Evolutionary conservation across 2,888 invertebrate genomes (phyloP).

Genomic region (Tridacna crocea): DNA sequence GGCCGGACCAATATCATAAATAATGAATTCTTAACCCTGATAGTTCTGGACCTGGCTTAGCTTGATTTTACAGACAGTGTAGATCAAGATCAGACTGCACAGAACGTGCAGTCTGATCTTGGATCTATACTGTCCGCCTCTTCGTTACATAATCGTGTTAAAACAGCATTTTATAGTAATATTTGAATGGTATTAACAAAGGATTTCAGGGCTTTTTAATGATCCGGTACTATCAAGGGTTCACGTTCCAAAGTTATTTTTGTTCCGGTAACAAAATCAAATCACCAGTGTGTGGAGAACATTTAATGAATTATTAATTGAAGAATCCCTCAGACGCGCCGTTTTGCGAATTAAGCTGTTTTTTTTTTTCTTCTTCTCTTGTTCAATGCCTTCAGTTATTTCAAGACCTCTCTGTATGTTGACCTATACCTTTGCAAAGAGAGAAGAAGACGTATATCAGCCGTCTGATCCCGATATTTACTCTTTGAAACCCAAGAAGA

Average conservation of each 20-base stretch:
- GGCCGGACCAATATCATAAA: no score
- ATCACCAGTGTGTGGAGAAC: background rate
- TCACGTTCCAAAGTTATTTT: background rate
- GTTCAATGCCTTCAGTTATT: no score
- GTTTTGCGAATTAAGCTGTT: constrained; percentile 4
- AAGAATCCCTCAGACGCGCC: background rate
- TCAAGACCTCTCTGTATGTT: no score
- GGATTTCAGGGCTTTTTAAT: background rate
- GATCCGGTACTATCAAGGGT: background rate
- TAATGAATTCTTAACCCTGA: no score
- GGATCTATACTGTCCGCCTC: background rate
- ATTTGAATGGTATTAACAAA: background rate
- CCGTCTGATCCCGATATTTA: no score
- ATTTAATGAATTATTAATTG: constrained; percentile 3
- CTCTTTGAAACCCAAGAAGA: no score
- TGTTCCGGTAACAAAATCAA: background rate
- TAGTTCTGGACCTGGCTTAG: no score
- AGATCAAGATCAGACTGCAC: background rate
- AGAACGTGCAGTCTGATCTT: background rate
- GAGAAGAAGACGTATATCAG: no score
- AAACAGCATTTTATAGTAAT: background rate
- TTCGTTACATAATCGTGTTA: background rate
- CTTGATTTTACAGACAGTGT: background rate
- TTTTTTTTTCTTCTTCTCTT: background rate
- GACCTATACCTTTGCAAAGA: no score